Evolutionary conservation across 2,113 vertebrate genomes (phyloP).

Genomic region (Ptilorrhoa leucosticta): DNA sequence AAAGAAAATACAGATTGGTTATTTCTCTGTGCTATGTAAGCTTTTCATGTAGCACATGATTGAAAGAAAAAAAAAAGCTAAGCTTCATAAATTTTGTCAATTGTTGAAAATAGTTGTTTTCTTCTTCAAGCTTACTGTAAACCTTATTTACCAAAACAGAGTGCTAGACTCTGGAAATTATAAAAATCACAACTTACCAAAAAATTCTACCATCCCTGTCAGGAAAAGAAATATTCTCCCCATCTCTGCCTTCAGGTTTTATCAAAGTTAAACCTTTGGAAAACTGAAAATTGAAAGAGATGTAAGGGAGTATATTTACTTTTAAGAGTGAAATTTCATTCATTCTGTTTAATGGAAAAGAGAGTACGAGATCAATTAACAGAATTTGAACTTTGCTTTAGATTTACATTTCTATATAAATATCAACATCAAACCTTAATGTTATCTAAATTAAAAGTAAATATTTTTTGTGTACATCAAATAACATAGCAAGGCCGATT

Average conservation of each 20-base stretch:
- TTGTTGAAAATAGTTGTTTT: background rate
- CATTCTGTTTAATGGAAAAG: background rate
- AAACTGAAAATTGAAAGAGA: background rate
- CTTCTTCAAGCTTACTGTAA: background rate
- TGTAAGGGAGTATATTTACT: background rate
- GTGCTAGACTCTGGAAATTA: background rate
- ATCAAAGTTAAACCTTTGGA: background rate
- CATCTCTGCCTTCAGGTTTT: background rate
- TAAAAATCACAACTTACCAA: background rate
- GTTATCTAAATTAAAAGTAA: background rate
- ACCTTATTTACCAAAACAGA: background rate
- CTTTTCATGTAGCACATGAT: background rate
- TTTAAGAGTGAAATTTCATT: background rate
- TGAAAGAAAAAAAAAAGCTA: background rate
- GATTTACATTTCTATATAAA: background rate
- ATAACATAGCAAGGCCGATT: background rate
- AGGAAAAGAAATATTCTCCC: background rate
- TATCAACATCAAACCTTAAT: background rate
- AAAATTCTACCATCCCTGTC: background rate
- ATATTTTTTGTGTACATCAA: background rate
- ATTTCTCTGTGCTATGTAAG: background rate
- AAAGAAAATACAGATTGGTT: background rate
- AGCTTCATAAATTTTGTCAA: background rate
- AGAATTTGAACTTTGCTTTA: background rate
- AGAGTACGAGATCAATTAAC: background rate